Conservation (phyloP, 2,113 vertebrate genomes). For the Chlamydotis undulata region DNA sequence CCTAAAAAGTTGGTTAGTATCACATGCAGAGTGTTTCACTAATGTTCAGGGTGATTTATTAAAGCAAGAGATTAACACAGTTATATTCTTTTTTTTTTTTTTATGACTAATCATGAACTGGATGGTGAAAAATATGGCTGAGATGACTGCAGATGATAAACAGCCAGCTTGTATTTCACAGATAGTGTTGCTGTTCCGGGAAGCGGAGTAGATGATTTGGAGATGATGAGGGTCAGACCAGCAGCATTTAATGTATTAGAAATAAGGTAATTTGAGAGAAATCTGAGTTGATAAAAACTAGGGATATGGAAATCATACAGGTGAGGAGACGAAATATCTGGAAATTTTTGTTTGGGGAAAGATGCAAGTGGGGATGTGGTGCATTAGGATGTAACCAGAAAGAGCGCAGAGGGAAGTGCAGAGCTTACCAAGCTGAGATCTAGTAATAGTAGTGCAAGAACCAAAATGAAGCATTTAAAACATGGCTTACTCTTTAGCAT, state of each 20-base stretch:
- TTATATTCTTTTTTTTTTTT: neutral
- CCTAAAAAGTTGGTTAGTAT: neutral
- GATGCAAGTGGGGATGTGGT: neutral
- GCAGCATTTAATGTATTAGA: neutral
- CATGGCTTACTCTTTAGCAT: too few species aligned
- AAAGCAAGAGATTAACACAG: neutral
- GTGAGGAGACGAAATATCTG: neutral
- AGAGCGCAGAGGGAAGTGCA: neutral
- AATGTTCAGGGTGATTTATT: neutral
- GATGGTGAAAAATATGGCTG: neutral
- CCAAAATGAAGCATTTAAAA: neutral
- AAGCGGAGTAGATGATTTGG: neutral
- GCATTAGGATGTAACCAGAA: fast-evolving
- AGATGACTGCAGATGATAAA: neutral
- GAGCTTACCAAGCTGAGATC: neutral
- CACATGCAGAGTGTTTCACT: neutral
- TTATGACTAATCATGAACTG: neutral
- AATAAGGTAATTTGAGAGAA: neutral
- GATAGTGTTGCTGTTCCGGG: neutral
- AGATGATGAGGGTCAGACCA: neutral
- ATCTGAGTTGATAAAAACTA: neutral
- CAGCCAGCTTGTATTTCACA: neutral
- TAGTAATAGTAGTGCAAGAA: neutral
- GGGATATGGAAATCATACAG: neutral
- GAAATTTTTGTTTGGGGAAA: neutral